These are phyloP conservation scores for Lota lota DNA, from an alignment of 2,113 vertebrate species.

Conservation along the genomic window DNA sequence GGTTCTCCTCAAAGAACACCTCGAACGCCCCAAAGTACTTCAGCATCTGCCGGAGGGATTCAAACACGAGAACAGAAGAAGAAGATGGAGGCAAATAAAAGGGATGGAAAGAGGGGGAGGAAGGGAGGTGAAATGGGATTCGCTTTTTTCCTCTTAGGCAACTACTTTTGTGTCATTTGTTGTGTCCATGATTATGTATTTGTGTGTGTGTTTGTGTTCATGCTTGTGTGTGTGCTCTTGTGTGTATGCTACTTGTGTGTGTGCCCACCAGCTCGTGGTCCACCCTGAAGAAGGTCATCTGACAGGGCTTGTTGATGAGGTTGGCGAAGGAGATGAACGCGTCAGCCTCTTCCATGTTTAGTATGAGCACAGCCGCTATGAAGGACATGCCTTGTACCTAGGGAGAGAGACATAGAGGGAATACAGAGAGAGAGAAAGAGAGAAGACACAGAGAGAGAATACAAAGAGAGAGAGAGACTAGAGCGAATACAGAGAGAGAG, in stretches of 20 bases:
- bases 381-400: conserved; percentile 99
- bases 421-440: conserved; percentile 59
- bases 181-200: too few species aligned
- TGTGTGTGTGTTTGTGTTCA: background rate
- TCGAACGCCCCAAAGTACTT: conserved; percentile 98
- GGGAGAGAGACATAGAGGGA: conserved; percentile 20
- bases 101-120: too few species aligned
- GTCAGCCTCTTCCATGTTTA: conserved; percentile 95
- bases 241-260: background rate
- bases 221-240: background rate
- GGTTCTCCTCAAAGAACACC: conserved; percentile 98
- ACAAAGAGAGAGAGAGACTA: conserved; percentile 64
- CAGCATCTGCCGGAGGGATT: conserved; percentile 81
- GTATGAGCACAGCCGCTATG: conserved; percentile 96
- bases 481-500: conserved; percentile 26
- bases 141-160: background rate
- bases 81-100: background rate
- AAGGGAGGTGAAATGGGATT: background rate
- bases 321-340: conserved; percentile 99
- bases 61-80: background rate
- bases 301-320: conserved; percentile 96
- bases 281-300: conserved; percentile 96
- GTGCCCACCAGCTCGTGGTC: conserved; percentile 90
- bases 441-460: conserved; percentile 4
- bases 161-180: background rate